These are phyloP conservation scores for Oxycera nigricornis DNA, from an alignment of 2,888 invertebrate species.

Conservation along the genomic window DNA sequence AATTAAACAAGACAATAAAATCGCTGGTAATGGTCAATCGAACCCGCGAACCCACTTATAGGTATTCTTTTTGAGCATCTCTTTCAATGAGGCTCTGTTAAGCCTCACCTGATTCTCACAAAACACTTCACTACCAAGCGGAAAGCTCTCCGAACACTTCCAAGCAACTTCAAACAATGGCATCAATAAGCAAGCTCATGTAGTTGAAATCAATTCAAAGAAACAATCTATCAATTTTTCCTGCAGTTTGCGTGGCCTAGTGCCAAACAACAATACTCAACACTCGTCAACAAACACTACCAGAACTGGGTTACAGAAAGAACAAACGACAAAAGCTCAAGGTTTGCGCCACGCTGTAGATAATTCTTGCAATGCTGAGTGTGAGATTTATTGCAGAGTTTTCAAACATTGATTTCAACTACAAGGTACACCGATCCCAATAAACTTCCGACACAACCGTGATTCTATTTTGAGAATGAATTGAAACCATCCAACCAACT, in stretches of 20 bases:
- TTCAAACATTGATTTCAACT: constrained; percentile 19
- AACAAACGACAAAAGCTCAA: constrained; percentile 22
- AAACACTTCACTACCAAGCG: constrained; percentile 12
- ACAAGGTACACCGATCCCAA: neutral
- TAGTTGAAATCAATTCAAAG: constrained; percentile 16
- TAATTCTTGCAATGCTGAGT: neutral
- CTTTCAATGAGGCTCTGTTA: constrained; percentile 3
- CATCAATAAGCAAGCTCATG: constrained; percentile 12
- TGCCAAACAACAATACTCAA: neutral
- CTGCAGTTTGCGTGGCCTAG: neutral
- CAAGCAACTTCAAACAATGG: constrained; percentile 6
- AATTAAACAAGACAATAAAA: neutral
- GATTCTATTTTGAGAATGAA: neutral
- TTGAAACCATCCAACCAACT: too few species aligned
- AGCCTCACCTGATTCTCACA: constrained; percentile 8
- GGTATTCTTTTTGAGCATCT: neutral
- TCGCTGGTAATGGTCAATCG: neutral
- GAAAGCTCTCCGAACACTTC: neutral
- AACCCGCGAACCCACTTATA: neutral
- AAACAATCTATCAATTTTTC: neutral
- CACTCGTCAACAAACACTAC: neutral
- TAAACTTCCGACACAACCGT: neutral
- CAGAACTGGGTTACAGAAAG: constrained; percentile 33
- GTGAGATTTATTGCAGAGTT: neutral
- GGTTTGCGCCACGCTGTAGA: neutral